phyloP scores from a whole-genome alignment of 2,888 invertebrate genomes.

The Lasiommata megera region DNA sequence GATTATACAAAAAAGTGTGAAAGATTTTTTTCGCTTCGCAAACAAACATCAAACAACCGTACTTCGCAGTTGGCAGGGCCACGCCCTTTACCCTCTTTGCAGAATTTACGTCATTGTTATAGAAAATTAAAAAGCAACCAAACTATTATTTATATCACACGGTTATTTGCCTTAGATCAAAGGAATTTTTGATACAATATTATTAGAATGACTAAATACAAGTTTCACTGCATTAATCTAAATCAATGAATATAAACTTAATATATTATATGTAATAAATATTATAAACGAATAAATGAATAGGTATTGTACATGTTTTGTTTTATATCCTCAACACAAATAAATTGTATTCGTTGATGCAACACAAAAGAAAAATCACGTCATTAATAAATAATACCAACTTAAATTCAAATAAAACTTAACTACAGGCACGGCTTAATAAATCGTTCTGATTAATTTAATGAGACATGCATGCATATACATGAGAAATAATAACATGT shows the following conservation, averaged over 20 bases:
- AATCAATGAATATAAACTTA: no score
- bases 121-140: neutral
- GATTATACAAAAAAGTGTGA: constrained; percentile 56
- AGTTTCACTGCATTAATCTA: no score
- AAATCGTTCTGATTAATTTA: constrained; percentile 25
- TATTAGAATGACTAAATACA: no score
- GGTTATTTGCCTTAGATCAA: no score
- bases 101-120: neutral
- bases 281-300: neutral
- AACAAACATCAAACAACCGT: neutral
- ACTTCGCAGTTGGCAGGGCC: neutral
- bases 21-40: constrained; percentile 56
- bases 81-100: neutral
- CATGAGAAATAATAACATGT: constrained; percentile 28
- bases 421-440: constrained; percentile 25
- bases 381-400: constrained; percentile 19
- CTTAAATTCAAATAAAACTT: constrained; percentile 27
- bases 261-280: no score
- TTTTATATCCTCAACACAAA: constrained; percentile 13
- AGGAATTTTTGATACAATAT: no score
- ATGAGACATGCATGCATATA: constrained; percentile 24
- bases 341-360: constrained; percentile 14
- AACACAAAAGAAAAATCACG: constrained; percentile 18
- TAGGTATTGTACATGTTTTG: constrained; percentile 10
- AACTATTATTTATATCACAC: no score